Percentiles rank a stretch among this genome's conserved stretches.
These are phyloP conservation scores for Stenoptilia bipunctidactyla DNA, from an alignment of 2,888 invertebrate species.

Conservation along the genomic window DNA sequence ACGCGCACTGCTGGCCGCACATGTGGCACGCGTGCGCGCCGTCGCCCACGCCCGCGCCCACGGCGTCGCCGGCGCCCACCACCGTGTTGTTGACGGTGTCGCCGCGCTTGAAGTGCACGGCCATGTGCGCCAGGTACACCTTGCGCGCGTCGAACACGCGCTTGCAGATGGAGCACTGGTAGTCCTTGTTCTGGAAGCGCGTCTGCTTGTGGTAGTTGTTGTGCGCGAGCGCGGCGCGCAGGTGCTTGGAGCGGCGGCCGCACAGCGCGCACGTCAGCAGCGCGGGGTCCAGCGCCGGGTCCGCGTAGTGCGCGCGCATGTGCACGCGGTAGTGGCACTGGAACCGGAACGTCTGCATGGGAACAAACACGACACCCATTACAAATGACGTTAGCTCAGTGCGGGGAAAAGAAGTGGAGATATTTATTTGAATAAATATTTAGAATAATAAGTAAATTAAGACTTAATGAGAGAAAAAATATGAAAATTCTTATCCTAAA, in stretches of 20 bases:
- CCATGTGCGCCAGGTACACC: slow-evolving; percentile 60
- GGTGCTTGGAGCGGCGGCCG: slow-evolving; percentile 53
- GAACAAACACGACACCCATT: slow-evolving; percentile 4
- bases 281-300: slow-evolving; percentile 47
- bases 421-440: no score
- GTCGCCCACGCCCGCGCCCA: slow-evolving; percentile 26
- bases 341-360: slow-evolving; percentile 51
- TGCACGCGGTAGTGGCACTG: slow-evolving; percentile 56
- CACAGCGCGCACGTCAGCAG: slow-evolving; percentile 54
- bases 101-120: slow-evolving; percentile 55
- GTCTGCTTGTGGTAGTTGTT: slow-evolving; percentile 63
- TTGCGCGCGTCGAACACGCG: slow-evolving; percentile 51
- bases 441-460: no score
- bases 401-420: no score
- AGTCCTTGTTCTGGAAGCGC: slow-evolving; percentile 57
- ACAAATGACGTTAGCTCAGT: no score
- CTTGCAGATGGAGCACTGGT: slow-evolving; percentile 61
- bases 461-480: no score
- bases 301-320: slow-evolving; percentile 55
- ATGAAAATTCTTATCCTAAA: no score
- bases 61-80: slow-evolving; percentile 29
- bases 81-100: slow-evolving; percentile 48
- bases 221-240: slow-evolving; percentile 58
- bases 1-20: slow-evolving; percentile 59
- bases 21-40: slow-evolving; percentile 49